Evolutionary conservation across 2,888 invertebrate genomes (phyloP), one percentile per base, ranked within the genome.

Genomic region (Drosophila hamatofila): DNA sequence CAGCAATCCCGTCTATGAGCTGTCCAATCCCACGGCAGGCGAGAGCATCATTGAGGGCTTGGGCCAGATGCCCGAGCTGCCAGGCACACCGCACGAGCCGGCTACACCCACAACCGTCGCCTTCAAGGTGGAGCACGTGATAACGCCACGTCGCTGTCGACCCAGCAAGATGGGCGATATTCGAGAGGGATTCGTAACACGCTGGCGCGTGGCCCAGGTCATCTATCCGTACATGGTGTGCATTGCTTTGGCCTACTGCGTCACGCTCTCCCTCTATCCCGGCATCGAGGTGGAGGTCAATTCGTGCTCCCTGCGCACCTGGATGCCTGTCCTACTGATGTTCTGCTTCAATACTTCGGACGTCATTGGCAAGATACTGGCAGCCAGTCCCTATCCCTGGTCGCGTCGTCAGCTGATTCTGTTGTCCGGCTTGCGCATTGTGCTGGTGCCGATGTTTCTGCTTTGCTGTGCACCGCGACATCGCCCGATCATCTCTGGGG

Each of bases 261-360:
- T 97, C 0, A 98, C 98, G 0, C 94, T 98, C 5, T 97, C 97
- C 72, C 93, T 98, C 21, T 98, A 98, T 91, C 98, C 98, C 0
- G 98, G 98, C 57, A 97, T 98, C 56, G 96, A 97, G 63, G 97
- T 97, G 0, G 98, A 98, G 92, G 96, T 98, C 33, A 94, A 95
- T 16, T 97, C 97, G 67, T 98, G 97, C 90, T 94, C 94, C 27
- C 95, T 97, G 44, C 95, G 96, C 18, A 95, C 96, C 2, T 98
- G 98, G 98, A 97, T 98, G 96, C 98, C 98, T 0, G 97, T 98
- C 35, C 93, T 98, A 46, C 94, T 98, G 66, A 98, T 98, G 97
- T 96, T 97, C 1, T 94, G 96, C 12, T 98, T 98, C 91, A 98
- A 98, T 88, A 94, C 96, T 5, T 96, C 96, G 56, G 98, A 98